Conservation (phyloP, 2,113 vertebrate species). For the Aegypius monachus region DNA sequence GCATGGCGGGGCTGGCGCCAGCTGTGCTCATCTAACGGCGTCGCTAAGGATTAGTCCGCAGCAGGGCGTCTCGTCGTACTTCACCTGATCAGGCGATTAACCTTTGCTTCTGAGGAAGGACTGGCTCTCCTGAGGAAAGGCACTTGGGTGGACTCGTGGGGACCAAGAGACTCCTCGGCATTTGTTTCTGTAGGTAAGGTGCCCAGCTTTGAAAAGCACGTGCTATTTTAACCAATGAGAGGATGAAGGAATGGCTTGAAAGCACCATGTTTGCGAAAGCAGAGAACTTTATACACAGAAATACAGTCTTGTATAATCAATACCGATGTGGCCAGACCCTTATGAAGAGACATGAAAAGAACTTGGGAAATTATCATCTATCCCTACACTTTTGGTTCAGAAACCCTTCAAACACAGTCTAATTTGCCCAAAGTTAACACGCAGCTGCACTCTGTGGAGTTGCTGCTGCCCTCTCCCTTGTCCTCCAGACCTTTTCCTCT, state of each 20-base stretch:
- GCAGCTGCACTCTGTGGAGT: neutral
- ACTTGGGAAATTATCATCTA: neutral
- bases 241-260: neutral
- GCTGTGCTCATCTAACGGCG: rapidly evolving
- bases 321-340: neutral
- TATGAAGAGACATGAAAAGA: neutral
- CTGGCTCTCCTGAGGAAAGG: neutral
- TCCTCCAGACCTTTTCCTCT: neutral
- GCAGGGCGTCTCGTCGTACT: neutral
- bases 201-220: neutral
- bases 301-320: neutral
- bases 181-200: neutral
- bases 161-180: rapidly evolving
- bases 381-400: neutral
- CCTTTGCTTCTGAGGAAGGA: neutral
- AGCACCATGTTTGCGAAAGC: neutral
- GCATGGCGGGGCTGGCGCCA: neutral
- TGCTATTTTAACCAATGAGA: neutral
- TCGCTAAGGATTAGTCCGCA: neutral
- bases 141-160: neutral
- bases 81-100: neutral
- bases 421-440: neutral
- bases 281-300: neutral
- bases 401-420: neutral
- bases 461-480: neutral